Evolutionary conservation across 2,888 invertebrate species (phyloP).

Genomic region (Cheilosia grossa): DNA sequence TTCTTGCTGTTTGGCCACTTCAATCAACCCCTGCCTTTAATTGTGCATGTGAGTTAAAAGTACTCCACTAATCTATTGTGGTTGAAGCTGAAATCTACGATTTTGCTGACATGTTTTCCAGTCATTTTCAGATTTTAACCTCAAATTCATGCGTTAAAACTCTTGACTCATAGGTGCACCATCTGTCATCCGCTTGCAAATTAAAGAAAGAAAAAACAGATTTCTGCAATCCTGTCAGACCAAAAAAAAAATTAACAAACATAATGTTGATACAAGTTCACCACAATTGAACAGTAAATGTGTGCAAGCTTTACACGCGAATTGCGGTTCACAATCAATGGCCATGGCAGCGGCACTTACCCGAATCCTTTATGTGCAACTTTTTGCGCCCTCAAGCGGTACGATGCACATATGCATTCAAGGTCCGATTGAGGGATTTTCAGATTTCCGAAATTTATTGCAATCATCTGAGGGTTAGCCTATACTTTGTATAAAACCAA

Average conservation of each 20-base stretch:
- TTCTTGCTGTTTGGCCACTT: too few relatives aligned
- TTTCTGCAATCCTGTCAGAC: slow-evolving; percentile 5
- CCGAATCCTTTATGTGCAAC: slow-evolving; percentile 28
- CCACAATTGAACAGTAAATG: slow-evolving; percentile 69
- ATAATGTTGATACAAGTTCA: slow-evolving; percentile 47
- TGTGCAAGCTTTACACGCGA: slow-evolving; percentile 53
- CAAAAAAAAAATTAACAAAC: not conserved
- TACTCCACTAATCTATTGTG: too few relatives aligned
- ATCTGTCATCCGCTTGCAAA: slow-evolving; percentile 15
- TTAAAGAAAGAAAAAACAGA: slow-evolving; percentile 21
- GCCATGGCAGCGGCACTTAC: slow-evolving; percentile 18
- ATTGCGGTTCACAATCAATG: slow-evolving; percentile 42
- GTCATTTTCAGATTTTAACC: not conserved
- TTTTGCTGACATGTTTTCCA: not conserved
- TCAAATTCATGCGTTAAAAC: slow-evolving; percentile 16
- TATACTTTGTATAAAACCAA: not conserved
- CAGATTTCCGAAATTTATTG: slow-evolving; percentile 37
- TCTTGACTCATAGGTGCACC: not conserved
- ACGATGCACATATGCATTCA: slow-evolving; percentile 58
- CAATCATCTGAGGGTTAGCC: not conserved
- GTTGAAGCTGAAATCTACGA: too few relatives aligned
- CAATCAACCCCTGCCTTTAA: too few relatives aligned
- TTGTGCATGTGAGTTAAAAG: too few relatives aligned
- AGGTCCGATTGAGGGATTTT: slow-evolving; percentile 41
- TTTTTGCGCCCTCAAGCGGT: slow-evolving; percentile 17